Percentiles rank a stretch among this genome's conserved stretches.
Evolutionary conservation across 2,888 invertebrate genomes (phyloP).

Genomic region (Leptinotarsa juncta): DNA sequence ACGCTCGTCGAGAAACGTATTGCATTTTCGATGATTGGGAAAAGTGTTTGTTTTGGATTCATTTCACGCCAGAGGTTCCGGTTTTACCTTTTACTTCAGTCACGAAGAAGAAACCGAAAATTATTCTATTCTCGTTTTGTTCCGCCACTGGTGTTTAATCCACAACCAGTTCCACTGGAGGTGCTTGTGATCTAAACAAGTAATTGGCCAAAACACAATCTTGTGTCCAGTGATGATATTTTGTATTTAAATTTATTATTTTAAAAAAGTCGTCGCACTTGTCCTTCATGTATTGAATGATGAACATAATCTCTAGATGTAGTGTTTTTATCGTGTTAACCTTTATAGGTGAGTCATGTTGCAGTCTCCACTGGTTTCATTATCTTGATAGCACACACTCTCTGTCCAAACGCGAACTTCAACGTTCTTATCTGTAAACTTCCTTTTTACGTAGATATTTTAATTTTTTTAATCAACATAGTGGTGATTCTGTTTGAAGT

Average conservation of each 20-base stretch:
- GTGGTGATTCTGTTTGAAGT: not conserved
- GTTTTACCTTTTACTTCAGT: too few species aligned
- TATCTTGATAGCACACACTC: not conserved
- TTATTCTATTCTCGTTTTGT: not conserved
- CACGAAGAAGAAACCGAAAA: not conserved
- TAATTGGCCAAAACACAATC: slow-evolving; percentile 5
- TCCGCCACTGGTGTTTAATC: slow-evolving; percentile 8
- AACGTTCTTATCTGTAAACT: too few species aligned
- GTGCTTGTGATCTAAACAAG: not conserved
- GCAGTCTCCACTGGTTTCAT: not conserved
- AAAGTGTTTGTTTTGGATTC: too few species aligned
- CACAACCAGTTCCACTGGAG: slow-evolving; percentile 3
- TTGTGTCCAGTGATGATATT: slow-evolving; percentile 12
- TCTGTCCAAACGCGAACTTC: too few species aligned
- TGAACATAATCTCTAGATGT: not conserved
- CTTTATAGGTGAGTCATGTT: not conserved
- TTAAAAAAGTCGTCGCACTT: not conserved
- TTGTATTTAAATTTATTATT: not conserved
- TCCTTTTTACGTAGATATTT: too few species aligned
- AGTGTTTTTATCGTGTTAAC: not conserved
- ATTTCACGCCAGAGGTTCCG: too few species aligned
- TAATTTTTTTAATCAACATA: not conserved
- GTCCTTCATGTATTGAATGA: slow-evolving; percentile 3
- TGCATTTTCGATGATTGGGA: too few species aligned
- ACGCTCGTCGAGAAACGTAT: too few species aligned